These are phyloP conservation scores for Idaea aversata DNA, from an alignment of 2,888 invertebrate species.

Conservation along the genomic window DNA sequence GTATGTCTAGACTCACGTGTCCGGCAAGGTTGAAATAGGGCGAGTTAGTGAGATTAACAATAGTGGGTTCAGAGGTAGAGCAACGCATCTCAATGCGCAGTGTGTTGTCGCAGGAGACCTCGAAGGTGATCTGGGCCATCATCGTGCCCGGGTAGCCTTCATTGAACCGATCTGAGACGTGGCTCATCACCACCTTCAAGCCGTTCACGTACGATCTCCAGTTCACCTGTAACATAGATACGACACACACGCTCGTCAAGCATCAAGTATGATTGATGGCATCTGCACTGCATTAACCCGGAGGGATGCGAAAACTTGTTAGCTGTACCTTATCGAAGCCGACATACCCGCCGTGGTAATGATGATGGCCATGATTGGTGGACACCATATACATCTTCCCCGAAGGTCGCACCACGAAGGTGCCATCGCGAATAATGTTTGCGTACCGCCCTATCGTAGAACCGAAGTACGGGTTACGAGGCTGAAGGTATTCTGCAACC, in stretches of 20 bases:
- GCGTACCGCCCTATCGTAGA: conserved; percentile 93
- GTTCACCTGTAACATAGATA: conserved; percentile 64
- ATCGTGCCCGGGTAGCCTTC: conserved; percentile 95
- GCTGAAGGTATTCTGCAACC: conserved; percentile 82
- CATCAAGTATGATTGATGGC: background rate
- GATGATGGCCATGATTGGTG: conserved; percentile 85
- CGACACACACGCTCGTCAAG: background rate
- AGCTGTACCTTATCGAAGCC: conserved; percentile 88
- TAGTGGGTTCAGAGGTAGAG: conserved; percentile 87
- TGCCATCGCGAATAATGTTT: conserved; percentile 87
- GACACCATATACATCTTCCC: conserved; percentile 85
- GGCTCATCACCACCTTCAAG: conserved; percentile 84
- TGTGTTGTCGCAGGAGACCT: conserved; percentile 86
- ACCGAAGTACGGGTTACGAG: conserved; percentile 91
- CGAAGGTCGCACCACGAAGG: conserved; percentile 82
- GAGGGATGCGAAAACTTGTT: background rate
- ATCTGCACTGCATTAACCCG: background rate
- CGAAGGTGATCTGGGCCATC: conserved; percentile 84
- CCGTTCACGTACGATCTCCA: conserved; percentile 84
- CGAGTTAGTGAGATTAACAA: conserved; percentile 93
- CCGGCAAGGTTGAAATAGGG: conserved; percentile 96
- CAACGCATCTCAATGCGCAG: conserved; percentile 88
- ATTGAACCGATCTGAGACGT: conserved; percentile 88
- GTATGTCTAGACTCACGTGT: conserved; percentile 80
- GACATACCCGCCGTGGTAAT: conserved; percentile 90